Percentiles rank a stretch among this genome's conserved stretches.
These are phyloP conservation scores for Callaeas wilsoni DNA, from an alignment of 2,113 vertebrate genomes.

Conservation along the genomic window DNA sequence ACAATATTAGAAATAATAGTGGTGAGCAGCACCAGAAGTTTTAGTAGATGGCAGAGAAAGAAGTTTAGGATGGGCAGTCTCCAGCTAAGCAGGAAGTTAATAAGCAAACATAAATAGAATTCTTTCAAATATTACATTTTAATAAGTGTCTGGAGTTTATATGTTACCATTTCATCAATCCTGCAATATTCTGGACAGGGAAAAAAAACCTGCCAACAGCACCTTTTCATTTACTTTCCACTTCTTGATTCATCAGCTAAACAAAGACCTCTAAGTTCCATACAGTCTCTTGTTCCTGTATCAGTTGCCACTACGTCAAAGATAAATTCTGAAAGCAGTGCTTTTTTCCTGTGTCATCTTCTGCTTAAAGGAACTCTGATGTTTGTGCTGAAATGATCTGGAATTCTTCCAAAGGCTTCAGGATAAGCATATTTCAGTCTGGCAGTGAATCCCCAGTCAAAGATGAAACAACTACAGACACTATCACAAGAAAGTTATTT, in stretches of 20 bases:
- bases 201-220: background rate
- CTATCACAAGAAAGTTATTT: background rate
- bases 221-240: background rate
- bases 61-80: background rate
- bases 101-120: background rate
- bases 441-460: background rate
- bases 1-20: background rate
- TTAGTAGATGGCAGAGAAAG: background rate
- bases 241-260: background rate
- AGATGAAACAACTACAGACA: background rate
- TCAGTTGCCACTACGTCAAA: background rate
- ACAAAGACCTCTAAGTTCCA: background rate
- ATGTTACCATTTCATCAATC: background rate
- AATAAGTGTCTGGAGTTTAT: background rate
- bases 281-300: background rate
- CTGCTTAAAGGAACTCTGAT: background rate
- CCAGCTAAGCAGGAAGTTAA: background rate
- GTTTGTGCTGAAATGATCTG: background rate
- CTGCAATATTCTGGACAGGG: background rate
- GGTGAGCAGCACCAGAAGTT: background rate
- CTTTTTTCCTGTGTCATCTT: background rate
- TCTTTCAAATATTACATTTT: background rate
- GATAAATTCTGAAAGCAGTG: background rate
- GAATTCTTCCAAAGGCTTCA: slow-evolving; percentile 17
- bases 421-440: slow-evolving; percentile 5